Base-by-base conservation (phyloP, 2,888 invertebrate species). In the Melolontha melolontha region DNA sequence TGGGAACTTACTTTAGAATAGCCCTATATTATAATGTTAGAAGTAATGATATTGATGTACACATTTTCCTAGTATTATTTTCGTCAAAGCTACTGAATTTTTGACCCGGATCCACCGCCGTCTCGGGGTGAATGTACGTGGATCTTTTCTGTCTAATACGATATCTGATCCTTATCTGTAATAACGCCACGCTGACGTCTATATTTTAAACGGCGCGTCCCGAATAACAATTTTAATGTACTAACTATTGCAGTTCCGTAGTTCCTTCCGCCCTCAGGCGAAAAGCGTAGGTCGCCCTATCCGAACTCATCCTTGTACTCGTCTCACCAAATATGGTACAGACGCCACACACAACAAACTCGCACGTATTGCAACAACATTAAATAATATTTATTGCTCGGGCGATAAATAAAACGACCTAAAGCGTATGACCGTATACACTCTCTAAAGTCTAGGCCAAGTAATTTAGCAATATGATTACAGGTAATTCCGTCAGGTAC, bases 321-420 rank as follows among this genome's bases (percentile, higher is more conserved):
- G 79, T 79, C 77, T 77, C 75, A 71, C 79, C 79, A 79, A 79
- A 79, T 79, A 79, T 75, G 79, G 79, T 71, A 73, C 72, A 76
- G 72, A 68, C 74, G 75, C 72, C 71, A 71, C 75, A 77, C 76
- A 75, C 77, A 77, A 76, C 77, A 68, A 55, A 62, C 72, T 74
- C 76, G 75, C 77, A 73, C 76, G 75, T 77, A 77, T 78, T 78
- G 78, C 79, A 78, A 76, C 78, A 78, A 78, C 79, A 76, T 78
- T 79, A 79, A 79, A 79, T 77, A 77, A 78, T 79, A 79, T 79
- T 79, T 79, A 79, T 79, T 79, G 75, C 77, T 71, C 66, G 73
- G 72, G 76, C 75, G 77, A 77, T 77, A 78, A 79, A 77, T 75
- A 76, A 78, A 79, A 77, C 77, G 77, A 78, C 77, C 77, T 73